Conservation (phyloP, 2,797 vertebrate genomes). For the Pipistrellus nathusii region DNA sequence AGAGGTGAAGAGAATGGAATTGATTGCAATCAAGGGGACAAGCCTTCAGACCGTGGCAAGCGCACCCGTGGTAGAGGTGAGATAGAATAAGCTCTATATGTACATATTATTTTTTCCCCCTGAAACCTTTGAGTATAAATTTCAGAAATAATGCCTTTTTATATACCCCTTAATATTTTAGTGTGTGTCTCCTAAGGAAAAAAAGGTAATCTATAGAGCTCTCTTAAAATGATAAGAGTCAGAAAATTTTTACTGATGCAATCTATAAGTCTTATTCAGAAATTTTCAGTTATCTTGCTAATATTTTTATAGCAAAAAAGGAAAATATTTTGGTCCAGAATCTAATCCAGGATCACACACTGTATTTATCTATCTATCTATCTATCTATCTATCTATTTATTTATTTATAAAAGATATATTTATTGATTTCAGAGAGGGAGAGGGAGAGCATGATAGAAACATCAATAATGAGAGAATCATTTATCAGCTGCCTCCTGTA, state of each 20-base stretch:
- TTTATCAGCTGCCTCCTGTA: too few species aligned
- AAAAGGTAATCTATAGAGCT: neutral
- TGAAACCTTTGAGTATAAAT: neutral
- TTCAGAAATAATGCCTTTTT: neutral
- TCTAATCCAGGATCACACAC: neutral
- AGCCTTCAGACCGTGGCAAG: constrained; percentile 91
- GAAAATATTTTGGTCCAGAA: neutral
- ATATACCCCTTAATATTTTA: neutral
- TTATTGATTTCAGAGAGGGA: too few species aligned
- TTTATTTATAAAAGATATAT: too few species aligned
- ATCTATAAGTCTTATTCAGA: neutral
- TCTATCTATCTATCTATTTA: too few species aligned
- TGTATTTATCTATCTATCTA: too few species aligned
- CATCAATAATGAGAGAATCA: too few species aligned
- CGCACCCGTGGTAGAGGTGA: constrained; percentile 93
- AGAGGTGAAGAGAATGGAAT: constrained; percentile 96
- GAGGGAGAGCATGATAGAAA: too few species aligned
- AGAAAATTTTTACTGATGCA: neutral
- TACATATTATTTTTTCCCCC: neutral
- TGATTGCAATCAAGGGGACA: constrained; percentile 92
- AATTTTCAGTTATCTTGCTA: neutral
- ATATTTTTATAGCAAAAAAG: neutral
- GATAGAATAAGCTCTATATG: constrained; percentile 25
- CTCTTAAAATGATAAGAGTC: constrained; percentile 1
- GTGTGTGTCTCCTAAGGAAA: neutral